phyloP scores from a whole-genome alignment of 2,797 vertebrate species.

The Petrocephalus sullivani region DNA sequence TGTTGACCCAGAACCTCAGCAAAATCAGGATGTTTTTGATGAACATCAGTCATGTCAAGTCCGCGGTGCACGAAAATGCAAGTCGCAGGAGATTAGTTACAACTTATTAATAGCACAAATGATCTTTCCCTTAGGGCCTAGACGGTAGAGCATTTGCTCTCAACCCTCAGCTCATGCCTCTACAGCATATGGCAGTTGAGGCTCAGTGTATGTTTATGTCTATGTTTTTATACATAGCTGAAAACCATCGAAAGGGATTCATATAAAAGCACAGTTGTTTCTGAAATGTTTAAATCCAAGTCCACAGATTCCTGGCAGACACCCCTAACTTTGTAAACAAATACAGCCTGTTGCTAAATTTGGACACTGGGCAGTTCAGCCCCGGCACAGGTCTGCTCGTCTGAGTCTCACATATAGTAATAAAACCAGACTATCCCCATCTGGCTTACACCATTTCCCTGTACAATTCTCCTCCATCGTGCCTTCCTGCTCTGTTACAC shows the following conservation, averaged over 20 bases:
- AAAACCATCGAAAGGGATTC: neutral
- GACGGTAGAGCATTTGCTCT: neutral
- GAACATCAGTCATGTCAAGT: neutral
- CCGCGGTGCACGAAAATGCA: neutral
- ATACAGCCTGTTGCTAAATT: constrained; percentile 8
- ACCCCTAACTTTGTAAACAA: constrained; percentile 1
- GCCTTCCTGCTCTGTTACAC: neutral
- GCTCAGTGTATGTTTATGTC: neutral
- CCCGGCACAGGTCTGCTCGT: neutral
- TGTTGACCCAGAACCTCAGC: neutral
- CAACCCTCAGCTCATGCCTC: neutral
- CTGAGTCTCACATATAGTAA: neutral
- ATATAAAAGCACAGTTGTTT: constrained; percentile 5
- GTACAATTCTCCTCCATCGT: neutral
- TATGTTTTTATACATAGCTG: constrained; percentile 1
- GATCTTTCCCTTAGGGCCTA: neutral
- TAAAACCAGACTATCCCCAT: neutral
- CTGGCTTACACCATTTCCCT: neutral
- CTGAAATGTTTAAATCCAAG: constrained; percentile 11
- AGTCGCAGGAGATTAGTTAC: neutral
- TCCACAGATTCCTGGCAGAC: constrained; percentile 6
- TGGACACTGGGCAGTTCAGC: neutral
- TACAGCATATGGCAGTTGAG: neutral
- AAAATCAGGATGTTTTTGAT: neutral
- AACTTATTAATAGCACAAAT: neutral